Base-by-base conservation (phyloP, 2,888 invertebrate species). In the Oligia strigilis region DNA sequence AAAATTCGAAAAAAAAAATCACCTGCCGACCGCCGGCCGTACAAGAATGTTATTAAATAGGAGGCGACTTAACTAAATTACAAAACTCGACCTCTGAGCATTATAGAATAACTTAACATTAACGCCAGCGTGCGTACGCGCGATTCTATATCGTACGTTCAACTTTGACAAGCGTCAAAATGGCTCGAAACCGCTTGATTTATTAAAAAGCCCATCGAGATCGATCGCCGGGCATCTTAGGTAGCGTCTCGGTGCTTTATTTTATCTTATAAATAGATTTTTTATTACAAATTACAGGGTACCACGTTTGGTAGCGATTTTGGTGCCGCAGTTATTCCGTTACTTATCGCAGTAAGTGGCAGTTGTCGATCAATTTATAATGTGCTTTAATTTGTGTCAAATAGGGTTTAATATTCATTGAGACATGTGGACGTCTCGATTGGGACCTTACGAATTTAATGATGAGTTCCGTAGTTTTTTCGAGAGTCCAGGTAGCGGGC, bases 201-300 rank as follows among this genome's bases (percentile, higher is more conserved):
- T 96, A 96, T 95, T 95, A 95, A 95, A 96, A 95, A 89, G 88
- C 91, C 89, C 93, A 92, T 93, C 81, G 93, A 94, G 95, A 96
- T 95, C 97, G 95, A 96, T 96, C 96, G 93, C 87, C 93, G 90
- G 92, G 95, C 94, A 95, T 95, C 96, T 96, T 96, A 96, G 97
- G 97, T 96, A 97, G 97, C 97, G 92, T 94, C 94, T 93, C 93
- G 93, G 94, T 95, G 95, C 95, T 94, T 96, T 95, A 96, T 97
- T 96, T 97, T 96, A 95, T 95, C 96, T 96, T 95, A 96, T 97
- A 97, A 97, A 97, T 97, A 97, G 96, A 96, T 96, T 97, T 97
- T 97, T 96, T 96, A 96, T 95, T 94, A 96, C 94, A 97, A 97
- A 97, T 97, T 97, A 97, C 95, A 96, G 97, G 97, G 96, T 97